Percentiles rank a stretch among this genome's conserved stretches.
Evolutionary conservation across 2,888 invertebrate genomes (phyloP).

Genomic region (Nebria brevicollis): DNA sequence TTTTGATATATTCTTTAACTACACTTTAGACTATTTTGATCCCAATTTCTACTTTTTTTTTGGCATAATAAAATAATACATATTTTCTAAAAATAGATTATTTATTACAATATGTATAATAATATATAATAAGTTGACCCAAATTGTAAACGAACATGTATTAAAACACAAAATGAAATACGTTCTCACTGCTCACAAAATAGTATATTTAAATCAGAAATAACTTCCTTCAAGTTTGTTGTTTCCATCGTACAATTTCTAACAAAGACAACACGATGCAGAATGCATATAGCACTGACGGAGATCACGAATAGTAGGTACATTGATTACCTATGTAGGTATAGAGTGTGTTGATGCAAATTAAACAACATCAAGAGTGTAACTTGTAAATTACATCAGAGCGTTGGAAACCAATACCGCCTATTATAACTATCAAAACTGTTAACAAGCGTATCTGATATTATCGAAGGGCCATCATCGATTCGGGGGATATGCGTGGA

Average conservation of each 20-base stretch:
- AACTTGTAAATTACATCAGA: not conserved
- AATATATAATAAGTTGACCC: not conserved
- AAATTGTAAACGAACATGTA: not conserved
- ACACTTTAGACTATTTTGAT: too few species aligned
- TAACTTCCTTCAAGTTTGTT: not conserved
- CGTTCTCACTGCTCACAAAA: not conserved
- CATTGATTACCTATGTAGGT: not conserved
- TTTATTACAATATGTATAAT: not conserved
- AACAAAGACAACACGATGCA: not conserved
- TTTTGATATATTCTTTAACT: not conserved
- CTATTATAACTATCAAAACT: not conserved
- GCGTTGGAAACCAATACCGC: not conserved
- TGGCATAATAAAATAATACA: not conserved
- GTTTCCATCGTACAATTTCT: not conserved
- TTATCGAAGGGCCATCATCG: constrained; percentile 30
- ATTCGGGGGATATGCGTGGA: not conserved
- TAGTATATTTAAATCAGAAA: not conserved
- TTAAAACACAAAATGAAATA: not conserved
- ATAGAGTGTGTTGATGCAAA: not conserved
- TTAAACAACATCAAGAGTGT: not conserved
- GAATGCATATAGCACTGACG: not conserved
- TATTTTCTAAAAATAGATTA: not conserved
- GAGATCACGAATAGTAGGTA: not conserved
- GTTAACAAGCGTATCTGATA: constrained; percentile 32
- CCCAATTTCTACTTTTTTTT: too few species aligned